Base-by-base conservation (phyloP, 2,113 vertebrate species). In the Channa argus region DNA sequence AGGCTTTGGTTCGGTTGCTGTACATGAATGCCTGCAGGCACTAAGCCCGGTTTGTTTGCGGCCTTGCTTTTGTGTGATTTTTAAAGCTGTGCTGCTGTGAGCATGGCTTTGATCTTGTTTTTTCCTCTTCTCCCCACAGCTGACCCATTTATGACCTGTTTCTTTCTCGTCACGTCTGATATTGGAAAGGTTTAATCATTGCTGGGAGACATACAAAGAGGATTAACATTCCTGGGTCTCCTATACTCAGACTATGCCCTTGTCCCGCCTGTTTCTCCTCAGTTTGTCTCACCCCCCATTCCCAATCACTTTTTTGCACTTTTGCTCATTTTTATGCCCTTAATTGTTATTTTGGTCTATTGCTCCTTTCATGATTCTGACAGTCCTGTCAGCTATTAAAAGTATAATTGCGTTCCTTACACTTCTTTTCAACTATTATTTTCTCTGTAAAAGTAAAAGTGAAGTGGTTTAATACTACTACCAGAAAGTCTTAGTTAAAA, bases 161-260 rank as follows among this genome's bases (percentile, higher is more conserved):
- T 86, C 37, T 82, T 91, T 88, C 91, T 91, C 77, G 83, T 91
- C 88, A 86, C 83, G 86, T 80, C 80, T 86, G 81, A 94, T 92
- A 92, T 92, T 91, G 90, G 85, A 93, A 92, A 91, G 87, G 86
- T 92, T 92, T 94, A 93, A 93, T 93, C 84, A 94, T 89, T 89
- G 84, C 86, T 84, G 82, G 83, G 88, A 91, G 90, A 91, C 85
- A 83, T 83, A 90, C 84, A 92, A 93, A 92, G 89, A 93, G 91
- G 92, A 93, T 93, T 93, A 93, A 93, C 90, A 93, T 94, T 94
- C 92, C 90, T 89, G 65, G 72, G 86, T 92, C 88, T 90, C 84
- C 83, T 69, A 77, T 80, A 86, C 86, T 86, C 79, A 89, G 90
- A 88, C 81, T 24, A 83, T 81, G 79, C 73, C 91, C 78, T 84